Conservation (phyloP, 2,797 vertebrate species). For the Neostethus bicornis region DNA sequence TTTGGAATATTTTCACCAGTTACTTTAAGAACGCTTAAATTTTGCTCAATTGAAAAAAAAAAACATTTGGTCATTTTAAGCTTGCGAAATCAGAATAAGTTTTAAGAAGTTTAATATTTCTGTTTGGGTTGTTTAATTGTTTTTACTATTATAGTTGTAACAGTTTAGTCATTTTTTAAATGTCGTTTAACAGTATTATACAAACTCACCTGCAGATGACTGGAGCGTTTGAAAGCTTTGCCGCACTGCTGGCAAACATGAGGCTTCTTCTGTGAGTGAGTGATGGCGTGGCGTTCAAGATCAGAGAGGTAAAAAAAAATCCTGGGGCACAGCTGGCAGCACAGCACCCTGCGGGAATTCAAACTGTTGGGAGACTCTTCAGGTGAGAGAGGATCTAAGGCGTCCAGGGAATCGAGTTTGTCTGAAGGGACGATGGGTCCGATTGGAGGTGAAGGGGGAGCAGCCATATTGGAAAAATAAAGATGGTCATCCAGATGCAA, state of each 20-base stretch:
- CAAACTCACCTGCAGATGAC: conserved; percentile 84
- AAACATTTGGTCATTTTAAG: too few species aligned
- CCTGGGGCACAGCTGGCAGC: conserved; percentile 88
- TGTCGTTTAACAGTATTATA: too few species aligned
- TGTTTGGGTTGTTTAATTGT: neutral
- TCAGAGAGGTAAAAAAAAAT: conserved; percentile 92
- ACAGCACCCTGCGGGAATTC: conserved; percentile 80
- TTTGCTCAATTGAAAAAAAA: too few species aligned
- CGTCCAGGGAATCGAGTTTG: conserved; percentile 60
- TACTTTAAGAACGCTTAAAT: too few species aligned
- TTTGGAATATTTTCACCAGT: too few species aligned
- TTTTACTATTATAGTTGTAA: conserved; percentile 8
- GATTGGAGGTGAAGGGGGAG: conserved; percentile 61
- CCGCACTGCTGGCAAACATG: conserved; percentile 87
- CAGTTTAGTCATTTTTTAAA: conserved; percentile 9
- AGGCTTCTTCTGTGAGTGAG: conserved; percentile 91
- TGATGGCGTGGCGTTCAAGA: conserved; percentile 90
- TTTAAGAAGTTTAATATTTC: neutral
- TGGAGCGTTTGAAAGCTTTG: conserved; percentile 91
- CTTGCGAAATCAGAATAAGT: too few species aligned
- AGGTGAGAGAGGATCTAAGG: conserved; percentile 65
- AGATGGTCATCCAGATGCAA: conserved; percentile 73
- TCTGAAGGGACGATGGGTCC: conserved; percentile 50
- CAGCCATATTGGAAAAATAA: conserved; percentile 70
- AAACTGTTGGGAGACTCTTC: conserved; percentile 47